phyloP scores from a whole-genome alignment of 1,140 invertebrate species.

The Solenopsis fugax region DNA sequence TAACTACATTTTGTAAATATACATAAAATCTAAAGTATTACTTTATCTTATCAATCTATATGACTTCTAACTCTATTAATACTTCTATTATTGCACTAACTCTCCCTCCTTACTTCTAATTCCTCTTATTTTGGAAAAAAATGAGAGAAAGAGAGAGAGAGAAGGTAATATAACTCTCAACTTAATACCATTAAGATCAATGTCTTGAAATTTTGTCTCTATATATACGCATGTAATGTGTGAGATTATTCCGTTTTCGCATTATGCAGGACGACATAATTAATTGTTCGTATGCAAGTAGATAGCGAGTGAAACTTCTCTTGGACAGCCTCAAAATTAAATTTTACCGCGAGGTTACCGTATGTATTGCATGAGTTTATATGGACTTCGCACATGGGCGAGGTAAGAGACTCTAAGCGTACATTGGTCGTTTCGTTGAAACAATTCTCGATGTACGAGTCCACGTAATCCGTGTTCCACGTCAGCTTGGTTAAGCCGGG shows the following conservation, averaged over 20 bases:
- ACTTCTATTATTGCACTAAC: too few relatives aligned
- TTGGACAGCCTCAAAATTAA: slow-evolving; percentile 63
- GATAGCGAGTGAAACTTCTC: slow-evolving; percentile 48
- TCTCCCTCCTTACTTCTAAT: too few relatives aligned
- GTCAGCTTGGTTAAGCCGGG: slow-evolving; percentile 93
- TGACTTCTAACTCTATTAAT: too few relatives aligned
- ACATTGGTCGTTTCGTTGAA: slow-evolving; percentile 90
- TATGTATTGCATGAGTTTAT: slow-evolving; percentile 67
- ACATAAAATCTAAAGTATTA: too few relatives aligned
- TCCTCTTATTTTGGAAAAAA: too few relatives aligned
- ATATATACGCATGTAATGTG: neutral
- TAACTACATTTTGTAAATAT: too few relatives aligned
- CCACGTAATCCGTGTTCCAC: slow-evolving; percentile 91
- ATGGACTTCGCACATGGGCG: slow-evolving; percentile 17
- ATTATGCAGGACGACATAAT: slow-evolving; percentile 2
- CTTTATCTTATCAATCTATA: too few relatives aligned
- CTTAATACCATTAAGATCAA: neutral
- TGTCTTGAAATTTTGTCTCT: neutral
- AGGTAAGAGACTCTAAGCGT: slow-evolving; percentile 58
- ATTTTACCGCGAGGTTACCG: slow-evolving; percentile 61
- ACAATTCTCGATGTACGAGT: slow-evolving; percentile 93
- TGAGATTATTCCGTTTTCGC: slow-evolving; percentile 32
- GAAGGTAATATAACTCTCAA: neutral
- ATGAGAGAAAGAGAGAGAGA: neutral
- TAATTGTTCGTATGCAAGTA: slow-evolving; percentile 60